phyloP scores from a whole-genome alignment of 64 coral and sea anemone species.

The Pocillopora damicornis region DNA sequence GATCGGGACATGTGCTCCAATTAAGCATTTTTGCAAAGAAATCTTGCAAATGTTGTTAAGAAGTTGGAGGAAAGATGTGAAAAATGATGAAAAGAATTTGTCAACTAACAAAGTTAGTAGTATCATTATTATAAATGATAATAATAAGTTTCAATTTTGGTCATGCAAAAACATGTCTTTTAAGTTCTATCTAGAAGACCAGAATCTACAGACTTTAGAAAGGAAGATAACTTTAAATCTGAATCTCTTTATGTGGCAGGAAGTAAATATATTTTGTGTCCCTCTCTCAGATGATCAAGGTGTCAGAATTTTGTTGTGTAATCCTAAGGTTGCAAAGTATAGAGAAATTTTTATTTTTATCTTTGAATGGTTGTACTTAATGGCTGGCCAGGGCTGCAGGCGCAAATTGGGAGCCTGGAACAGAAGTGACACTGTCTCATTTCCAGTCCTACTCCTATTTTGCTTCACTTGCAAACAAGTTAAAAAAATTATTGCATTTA shows the following conservation, averaged over 20 bases:
- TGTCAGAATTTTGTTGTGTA: background rate
- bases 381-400: background rate
- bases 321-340: background rate
- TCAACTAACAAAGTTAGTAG: no score
- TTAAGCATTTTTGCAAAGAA: no score
- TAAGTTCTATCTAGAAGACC: no score
- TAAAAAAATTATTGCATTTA: constrained; percentile 4
- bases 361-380: background rate
- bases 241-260: background rate
- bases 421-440: background rate
- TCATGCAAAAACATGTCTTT: background rate
- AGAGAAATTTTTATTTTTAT: no score
- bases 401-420: background rate
- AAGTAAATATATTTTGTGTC: background rate
- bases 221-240: background rate
- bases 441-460: background rate
- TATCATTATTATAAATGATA: no score
- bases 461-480: background rate
- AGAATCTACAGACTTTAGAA: background rate
- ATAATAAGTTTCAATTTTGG: no score
- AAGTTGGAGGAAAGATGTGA: no score
- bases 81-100: no score
- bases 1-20: no score
- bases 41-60: no score
- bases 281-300: background rate